Evolutionary conservation across 2,113 vertebrate genomes (phyloP).

Genomic region (Tachuris rubrigastra): DNA sequence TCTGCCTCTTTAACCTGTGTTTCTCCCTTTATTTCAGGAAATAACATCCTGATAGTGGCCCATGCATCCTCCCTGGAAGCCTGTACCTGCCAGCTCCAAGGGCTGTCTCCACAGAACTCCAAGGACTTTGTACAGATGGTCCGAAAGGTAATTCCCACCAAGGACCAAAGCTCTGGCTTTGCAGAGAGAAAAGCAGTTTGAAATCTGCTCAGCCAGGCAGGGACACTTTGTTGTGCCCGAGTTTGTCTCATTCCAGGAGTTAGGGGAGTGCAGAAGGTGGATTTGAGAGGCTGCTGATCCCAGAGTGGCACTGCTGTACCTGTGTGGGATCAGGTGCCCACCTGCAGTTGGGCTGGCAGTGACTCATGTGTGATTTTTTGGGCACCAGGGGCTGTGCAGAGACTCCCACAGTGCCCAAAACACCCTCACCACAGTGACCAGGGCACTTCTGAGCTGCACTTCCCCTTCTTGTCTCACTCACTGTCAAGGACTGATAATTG

Average conservation of each 20-base stretch:
- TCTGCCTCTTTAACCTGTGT: neutral
- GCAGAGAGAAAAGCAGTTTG: neutral
- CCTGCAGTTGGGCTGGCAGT: neutral
- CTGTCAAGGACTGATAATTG: neutral
- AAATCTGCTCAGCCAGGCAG: neutral
- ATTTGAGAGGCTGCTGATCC: neutral
- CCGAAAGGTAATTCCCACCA: conserved; percentile 84
- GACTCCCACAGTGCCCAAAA: neutral
- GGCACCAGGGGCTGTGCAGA: neutral
- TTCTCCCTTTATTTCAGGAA: conserved; percentile 75
- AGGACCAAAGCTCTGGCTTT: neutral
- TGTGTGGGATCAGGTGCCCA: neutral
- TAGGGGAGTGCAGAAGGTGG: neutral
- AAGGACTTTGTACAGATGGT: conserved; percentile 99
- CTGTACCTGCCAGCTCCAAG: conserved; percentile 95
- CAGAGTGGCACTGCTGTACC: neutral
- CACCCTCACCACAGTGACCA: neutral
- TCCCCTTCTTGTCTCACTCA: neutral
- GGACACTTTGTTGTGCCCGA: neutral
- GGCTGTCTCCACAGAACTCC: conserved; percentile 91
- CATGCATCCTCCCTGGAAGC: conserved; percentile 97
- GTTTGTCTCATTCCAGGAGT: accelerated
- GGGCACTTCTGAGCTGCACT: neutral
- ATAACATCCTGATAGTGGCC: conserved; percentile 94
- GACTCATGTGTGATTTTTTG: no score